phyloP scores from a whole-genome alignment of 2,113 vertebrate genomes.

The Phycodurus eques region DNA sequence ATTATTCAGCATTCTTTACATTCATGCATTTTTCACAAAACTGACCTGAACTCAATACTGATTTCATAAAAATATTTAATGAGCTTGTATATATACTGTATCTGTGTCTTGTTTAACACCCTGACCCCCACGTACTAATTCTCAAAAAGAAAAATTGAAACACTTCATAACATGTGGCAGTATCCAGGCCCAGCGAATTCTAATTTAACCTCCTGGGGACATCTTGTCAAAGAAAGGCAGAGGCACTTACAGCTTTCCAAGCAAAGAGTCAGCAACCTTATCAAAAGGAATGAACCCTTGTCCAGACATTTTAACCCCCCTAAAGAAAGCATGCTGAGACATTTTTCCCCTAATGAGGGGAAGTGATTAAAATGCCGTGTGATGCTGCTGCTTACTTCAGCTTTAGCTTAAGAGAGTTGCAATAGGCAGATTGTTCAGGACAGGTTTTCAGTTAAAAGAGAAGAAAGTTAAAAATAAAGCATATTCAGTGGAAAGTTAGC shows the following conservation, averaged over 20 bases:
- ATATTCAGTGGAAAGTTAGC: not conserved
- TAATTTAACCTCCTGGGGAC: conserved; percentile 62
- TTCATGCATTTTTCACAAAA: too few relatives aligned
- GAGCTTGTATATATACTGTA: not conserved
- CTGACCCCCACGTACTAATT: not conserved
- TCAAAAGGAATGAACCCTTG: conserved; percentile 53
- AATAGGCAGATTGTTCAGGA: not conserved
- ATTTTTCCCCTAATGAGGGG: conserved; percentile 57
- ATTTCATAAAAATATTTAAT: too few relatives aligned
- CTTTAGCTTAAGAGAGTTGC: conserved; percentile 3
- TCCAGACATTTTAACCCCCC: conserved; percentile 45
- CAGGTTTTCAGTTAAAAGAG: not conserved
- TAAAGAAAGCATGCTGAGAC: conserved; percentile 34
- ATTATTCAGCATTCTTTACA: too few relatives aligned
- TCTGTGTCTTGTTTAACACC: not conserved
- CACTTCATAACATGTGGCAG: not conserved
- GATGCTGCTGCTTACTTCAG: conserved; percentile 44
- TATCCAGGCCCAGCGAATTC: conserved; percentile 27
- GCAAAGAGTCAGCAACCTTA: conserved; percentile 28
- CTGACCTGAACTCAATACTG: too few relatives aligned
- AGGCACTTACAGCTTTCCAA: conserved; percentile 35
- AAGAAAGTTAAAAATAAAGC: not conserved
- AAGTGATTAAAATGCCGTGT: conserved; percentile 52
- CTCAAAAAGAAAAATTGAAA: not conserved
- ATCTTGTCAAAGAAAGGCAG: conserved; percentile 44